Percentiles rank a stretch among this genome's conserved stretches.
phyloP scores from a whole-genome alignment of 1,140 invertebrate genomes.

The Drosophila willistoni region DNA sequence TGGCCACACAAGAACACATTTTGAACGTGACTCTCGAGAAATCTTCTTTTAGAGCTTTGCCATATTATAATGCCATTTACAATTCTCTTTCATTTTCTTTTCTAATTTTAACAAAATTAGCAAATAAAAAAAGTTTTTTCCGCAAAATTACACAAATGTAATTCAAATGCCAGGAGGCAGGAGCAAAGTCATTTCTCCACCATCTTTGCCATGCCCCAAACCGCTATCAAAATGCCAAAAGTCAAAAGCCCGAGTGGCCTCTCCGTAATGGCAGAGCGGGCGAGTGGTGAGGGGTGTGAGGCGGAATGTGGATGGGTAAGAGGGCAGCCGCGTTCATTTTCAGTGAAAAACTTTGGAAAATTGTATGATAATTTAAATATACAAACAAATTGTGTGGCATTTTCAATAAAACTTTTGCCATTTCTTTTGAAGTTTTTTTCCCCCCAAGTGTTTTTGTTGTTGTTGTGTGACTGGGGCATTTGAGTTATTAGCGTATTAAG shows the following conservation, averaged over 20 bases:
- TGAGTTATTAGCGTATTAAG: slow-evolving; percentile 78
- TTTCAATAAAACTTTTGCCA: slow-evolving; percentile 81
- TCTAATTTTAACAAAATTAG: slow-evolving; percentile 73
- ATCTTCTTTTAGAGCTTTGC: slow-evolving; percentile 31
- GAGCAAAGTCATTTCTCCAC: neutral
- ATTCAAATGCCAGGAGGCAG: slow-evolving; percentile 67
- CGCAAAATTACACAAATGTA: slow-evolving; percentile 81
- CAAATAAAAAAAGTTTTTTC: slow-evolving; percentile 79
- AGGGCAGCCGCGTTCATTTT: slow-evolving; percentile 59
- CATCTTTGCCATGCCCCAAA: slow-evolving; percentile 11
- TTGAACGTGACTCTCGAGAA: slow-evolving; percentile 46
- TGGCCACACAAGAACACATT: neutral
- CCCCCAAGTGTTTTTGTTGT: neutral
- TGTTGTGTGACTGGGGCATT: slow-evolving; percentile 24
- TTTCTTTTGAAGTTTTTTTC: slow-evolving; percentile 53
- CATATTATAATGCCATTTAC: slow-evolving; percentile 55
- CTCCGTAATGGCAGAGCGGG: slow-evolving; percentile 21
- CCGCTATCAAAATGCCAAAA: slow-evolving; percentile 53
- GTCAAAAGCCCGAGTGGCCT: slow-evolving; percentile 46
- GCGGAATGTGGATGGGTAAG: slow-evolving; percentile 2
- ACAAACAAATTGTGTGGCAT: slow-evolving; percentile 81
- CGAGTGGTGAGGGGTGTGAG: neutral
- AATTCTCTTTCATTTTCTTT: slow-evolving; percentile 73
- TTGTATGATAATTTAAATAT: slow-evolving; percentile 81
- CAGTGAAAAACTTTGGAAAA: slow-evolving; percentile 61